Evolutionary conservation across 2,113 vertebrate genomes (phyloP), one percentile per base, ranked within the genome.

Genomic region (Suncus etruscus): DNA sequence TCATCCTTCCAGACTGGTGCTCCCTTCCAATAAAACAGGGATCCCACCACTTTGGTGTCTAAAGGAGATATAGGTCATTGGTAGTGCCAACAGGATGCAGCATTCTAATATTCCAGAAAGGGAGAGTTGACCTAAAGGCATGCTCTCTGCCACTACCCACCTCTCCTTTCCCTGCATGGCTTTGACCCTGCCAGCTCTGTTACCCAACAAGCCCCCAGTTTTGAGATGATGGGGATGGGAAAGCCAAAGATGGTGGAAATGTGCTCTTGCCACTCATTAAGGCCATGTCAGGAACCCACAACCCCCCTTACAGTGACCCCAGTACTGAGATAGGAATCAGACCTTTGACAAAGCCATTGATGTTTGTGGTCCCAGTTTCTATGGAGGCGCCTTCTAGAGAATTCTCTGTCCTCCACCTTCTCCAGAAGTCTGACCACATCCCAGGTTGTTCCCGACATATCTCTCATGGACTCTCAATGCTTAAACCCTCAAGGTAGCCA

Each of bases 51-150:
- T 18, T 16, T 16, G 18, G 10, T 1, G 7, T 63, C 20, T 92
- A 51, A 6, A 31, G 91, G 83, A 29, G 58, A 61, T 84, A 73
- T 90, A 87, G 95, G 91, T 94, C 90, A 92, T 69, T 50, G 77
- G 45, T 29, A 22, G 7, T 66, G 47, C 31, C 74, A 95, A 8
- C 72, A 51, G 14, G 25, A 24, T 1, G 24, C 29, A 86, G 20
- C 16, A 61, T 81, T 54, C 66, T 14, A 45, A 73, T 65, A 77
- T n/a, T 72, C 68, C 0, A 4, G n/a, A 68, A 92, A 69, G 81
- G 65, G 45, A 70, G n/a, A 72, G 8, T 27, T 6, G 39, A 72
- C 80, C 50, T 69, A 76, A 82, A 87, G 93, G 24, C 73, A 11
- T 22, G 27, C 73, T 54, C 74, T 88, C 69, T 82, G 29, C 24